Percentiles rank a stretch among this genome's conserved stretches.
These are phyloP conservation scores for Neoniphon sammara DNA, from an alignment of 2,797 vertebrate genomes.

Conservation along the genomic window DNA sequence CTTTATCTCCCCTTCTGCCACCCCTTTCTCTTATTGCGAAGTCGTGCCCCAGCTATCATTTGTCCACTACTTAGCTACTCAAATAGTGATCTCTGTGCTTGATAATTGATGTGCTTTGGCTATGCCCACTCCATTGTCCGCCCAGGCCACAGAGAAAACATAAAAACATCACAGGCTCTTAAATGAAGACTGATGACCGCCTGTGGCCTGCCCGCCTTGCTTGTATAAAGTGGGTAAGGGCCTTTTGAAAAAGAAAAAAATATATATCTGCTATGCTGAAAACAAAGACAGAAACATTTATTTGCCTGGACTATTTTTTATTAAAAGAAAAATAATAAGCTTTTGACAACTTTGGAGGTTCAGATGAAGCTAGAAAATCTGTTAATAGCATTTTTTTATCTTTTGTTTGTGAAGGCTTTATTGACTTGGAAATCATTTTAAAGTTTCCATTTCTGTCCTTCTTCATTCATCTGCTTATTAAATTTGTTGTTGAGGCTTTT, in stretches of 20 bases:
- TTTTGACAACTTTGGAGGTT: conserved; percentile 23
- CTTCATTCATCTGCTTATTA: not conserved
- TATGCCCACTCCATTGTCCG: conserved; percentile 47
- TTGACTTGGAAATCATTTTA: not conserved
- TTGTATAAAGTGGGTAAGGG: conserved; percentile 41
- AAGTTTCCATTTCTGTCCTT: not conserved
- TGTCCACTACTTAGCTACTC: conserved; percentile 63
- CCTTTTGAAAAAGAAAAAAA: conserved; percentile 10
- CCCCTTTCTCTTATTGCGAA: conserved; percentile 49
- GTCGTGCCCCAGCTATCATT: conserved; percentile 55
- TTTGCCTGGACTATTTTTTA: conserved; percentile 1
- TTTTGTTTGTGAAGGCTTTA: not conserved
- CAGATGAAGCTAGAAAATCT: conserved; percentile 7
- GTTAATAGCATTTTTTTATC: not conserved
- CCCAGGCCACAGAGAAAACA: conserved; percentile 42
- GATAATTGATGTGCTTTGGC: conserved; percentile 69
- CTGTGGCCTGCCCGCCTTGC: not conserved
- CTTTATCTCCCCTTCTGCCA: conserved; percentile 38
- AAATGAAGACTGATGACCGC: conserved; percentile 60
- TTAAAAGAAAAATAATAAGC: conserved; percentile 15
- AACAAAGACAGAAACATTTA: conserved; percentile 29
- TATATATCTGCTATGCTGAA: not conserved
- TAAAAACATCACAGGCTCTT: conserved; percentile 52
- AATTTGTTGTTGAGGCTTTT: not conserved
- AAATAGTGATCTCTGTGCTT: conserved; percentile 56